These are phyloP conservation scores for Neomicropteryx cornuta DNA, from an alignment of 1,140 invertebrate species.

Conservation along the genomic window DNA sequence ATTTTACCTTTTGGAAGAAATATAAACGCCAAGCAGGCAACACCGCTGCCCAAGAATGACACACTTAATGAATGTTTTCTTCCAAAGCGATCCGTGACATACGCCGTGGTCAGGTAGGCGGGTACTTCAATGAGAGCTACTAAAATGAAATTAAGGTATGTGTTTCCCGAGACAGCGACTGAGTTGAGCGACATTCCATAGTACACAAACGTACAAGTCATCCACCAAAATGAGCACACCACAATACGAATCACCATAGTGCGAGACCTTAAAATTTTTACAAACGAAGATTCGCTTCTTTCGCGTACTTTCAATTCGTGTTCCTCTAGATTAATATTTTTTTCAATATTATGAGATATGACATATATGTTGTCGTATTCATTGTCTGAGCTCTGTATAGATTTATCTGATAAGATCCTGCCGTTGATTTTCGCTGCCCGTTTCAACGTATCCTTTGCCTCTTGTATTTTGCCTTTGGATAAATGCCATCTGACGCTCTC, in stretches of 20 bases:
- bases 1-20: conserved; percentile 24
- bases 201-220: conserved; percentile 60
- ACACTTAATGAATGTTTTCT: conserved; percentile 45
- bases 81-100: conserved; percentile 52
- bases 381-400: conserved; percentile 35
- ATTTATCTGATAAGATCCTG: conserved; percentile 36
- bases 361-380: conserved; percentile 19
- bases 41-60: conserved; percentile 48
- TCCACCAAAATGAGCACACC: conserved; percentile 57
- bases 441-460: conserved; percentile 45
- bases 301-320: conserved; percentile 13
- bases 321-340: conserved; percentile 24
- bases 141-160: conserved; percentile 60
- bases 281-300: conserved; percentile 25
- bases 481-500: conserved; percentile 67
- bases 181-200: conserved; percentile 74
- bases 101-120: conserved; percentile 52
- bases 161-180: conserved; percentile 59
- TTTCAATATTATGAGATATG: conserved; percentile 22
- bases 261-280: conserved; percentile 41
- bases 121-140: conserved; percentile 60
- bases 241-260: conserved; percentile 48
- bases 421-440: conserved; percentile 54
- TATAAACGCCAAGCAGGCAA: conserved; percentile 28
- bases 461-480: conserved; percentile 50